A percentile compares a stretch with the other conserved stretches of the same genome.
Conservation (phyloP, 2,113 vertebrate genomes). For the Ardeotis arabs region DNA sequence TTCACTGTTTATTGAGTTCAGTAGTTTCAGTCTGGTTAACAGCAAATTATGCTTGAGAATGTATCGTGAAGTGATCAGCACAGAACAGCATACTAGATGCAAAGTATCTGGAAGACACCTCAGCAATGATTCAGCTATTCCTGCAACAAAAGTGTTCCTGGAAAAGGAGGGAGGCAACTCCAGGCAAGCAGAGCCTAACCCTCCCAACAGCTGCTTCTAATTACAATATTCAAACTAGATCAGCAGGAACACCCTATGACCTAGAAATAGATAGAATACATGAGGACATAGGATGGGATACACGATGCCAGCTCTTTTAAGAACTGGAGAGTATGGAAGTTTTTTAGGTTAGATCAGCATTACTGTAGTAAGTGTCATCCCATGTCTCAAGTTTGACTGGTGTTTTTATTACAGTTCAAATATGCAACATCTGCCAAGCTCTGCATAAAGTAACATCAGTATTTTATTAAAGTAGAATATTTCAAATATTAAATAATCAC, state of each 20-base stretch:
- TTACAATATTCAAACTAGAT: constrained; percentile 19
- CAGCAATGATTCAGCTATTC: constrained; percentile 19
- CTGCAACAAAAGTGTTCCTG: constrained; percentile 4
- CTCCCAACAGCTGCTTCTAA: constrained; percentile 38
- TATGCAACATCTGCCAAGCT: not conserved
- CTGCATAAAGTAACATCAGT: not conserved
- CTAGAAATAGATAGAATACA: not conserved
- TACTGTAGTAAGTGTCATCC: not conserved
- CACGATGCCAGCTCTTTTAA: not conserved
- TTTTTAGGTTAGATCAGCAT: constrained; percentile 15
- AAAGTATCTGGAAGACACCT: constrained; percentile 13
- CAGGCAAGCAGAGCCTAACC: not conserved
- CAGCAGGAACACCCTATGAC: constrained; percentile 31
- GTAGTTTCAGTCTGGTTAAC: not conserved
- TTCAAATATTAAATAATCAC: not conserved
- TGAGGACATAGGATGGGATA: not conserved
- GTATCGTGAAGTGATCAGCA: not conserved
- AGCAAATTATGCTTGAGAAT: not conserved
- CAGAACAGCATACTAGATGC: not conserved
- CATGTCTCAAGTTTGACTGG: not conserved
- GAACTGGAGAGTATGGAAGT: not conserved
- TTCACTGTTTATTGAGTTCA: not conserved
- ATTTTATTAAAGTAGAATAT: not conserved
- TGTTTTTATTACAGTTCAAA: not conserved
- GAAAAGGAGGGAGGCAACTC: not conserved